Percentiles rank a stretch among this genome's conserved stretches.
Conservation (phyloP, 2,113 vertebrate genomes). For the Tapirus terrestris region DNA sequence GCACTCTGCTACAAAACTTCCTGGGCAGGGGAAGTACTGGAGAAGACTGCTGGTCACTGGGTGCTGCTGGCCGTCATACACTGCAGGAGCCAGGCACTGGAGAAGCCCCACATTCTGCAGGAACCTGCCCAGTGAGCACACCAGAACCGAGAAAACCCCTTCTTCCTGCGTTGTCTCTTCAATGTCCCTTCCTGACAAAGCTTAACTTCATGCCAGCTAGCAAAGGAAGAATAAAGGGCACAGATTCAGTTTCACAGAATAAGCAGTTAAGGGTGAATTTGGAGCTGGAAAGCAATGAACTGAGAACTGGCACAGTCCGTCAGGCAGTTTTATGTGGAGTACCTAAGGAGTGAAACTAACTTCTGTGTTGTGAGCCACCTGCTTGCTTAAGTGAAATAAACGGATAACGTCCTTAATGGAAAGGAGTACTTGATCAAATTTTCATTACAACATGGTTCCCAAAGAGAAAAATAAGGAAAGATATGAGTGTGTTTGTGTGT, state of each 20-base stretch:
- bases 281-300: background rate
- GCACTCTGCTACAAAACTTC: background rate
- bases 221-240: background rate
- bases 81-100: rapidly evolving
- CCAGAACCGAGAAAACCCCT: background rate
- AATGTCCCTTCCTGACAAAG: background rate
- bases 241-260: background rate
- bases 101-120: background rate
- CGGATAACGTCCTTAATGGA: background rate
- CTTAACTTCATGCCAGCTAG: background rate
- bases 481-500: background rate
- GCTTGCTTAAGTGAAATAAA: background rate
- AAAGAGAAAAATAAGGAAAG: background rate
- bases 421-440: background rate
- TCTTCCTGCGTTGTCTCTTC: background rate
- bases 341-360: background rate
- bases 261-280: background rate
- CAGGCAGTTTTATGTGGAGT: background rate
- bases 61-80: rapidly evolving
- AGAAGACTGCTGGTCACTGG: background rate
- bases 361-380: background rate
- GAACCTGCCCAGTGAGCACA: background rate
- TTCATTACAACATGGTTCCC: background rate
- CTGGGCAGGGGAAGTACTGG: rapidly evolving
- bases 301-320: too few relatives aligned